Conservation (phyloP, 2,113 vertebrate genomes). For the Tricholaema leucomelas region DNA sequence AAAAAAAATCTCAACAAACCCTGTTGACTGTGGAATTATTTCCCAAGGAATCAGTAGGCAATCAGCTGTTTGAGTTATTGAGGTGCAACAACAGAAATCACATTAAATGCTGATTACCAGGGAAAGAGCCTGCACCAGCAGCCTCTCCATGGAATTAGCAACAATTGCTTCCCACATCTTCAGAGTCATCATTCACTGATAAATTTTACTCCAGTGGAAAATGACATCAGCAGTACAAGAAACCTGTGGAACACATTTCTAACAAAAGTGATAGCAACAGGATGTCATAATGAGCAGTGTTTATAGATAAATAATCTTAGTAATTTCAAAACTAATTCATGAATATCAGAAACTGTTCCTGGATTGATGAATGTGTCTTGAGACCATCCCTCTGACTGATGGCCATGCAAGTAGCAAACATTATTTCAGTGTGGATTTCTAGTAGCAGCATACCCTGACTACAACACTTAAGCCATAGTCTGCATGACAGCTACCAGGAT, state of each 20-base stretch:
- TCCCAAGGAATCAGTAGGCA: not conserved
- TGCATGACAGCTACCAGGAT: not conserved
- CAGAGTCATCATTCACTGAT: not conserved
- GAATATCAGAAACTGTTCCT: not conserved
- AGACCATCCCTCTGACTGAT: not conserved
- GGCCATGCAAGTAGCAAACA: conserved; percentile 6
- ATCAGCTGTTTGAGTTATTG: not conserved
- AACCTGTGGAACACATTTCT: not conserved
- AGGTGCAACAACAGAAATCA: not conserved
- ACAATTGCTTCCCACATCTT: not conserved
- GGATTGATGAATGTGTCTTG: not conserved
- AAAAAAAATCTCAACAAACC: not conserved
- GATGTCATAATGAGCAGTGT: not conserved
- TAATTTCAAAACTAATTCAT: not conserved
- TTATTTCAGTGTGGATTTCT: conserved; percentile 9
- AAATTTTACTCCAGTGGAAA: not conserved
- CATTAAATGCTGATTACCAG: not conserved
- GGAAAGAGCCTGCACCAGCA: not conserved
- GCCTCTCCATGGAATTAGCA: not conserved
- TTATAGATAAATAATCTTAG: not conserved
- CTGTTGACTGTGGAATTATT: not conserved
- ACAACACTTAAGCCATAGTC: not conserved
- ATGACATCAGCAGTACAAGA: not conserved
- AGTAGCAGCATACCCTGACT: conserved; percentile 1
- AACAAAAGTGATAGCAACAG: not conserved